phyloP scores from a whole-genome alignment of 2,888 invertebrate species.

The Drosophila affinis region DNA sequence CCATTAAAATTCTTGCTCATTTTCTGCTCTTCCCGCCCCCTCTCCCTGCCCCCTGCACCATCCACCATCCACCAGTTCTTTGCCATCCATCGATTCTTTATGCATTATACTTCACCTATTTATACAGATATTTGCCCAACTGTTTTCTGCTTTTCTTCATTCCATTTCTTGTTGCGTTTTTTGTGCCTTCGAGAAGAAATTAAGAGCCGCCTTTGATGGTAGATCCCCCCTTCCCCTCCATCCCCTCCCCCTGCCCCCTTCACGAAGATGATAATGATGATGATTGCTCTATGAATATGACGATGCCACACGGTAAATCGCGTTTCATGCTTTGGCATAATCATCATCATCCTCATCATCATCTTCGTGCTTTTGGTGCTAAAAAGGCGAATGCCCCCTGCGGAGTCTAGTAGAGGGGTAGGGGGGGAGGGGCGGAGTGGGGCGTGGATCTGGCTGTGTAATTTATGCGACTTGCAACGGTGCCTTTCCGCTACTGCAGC shows the following conservation, averaged over 20 bases:
- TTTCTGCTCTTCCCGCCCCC: neutral
- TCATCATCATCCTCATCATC: slow-evolving; percentile 44
- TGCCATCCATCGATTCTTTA: slow-evolving; percentile 23
- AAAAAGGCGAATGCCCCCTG: slow-evolving; percentile 77
- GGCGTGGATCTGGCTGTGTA: slow-evolving; percentile 36
- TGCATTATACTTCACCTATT: slow-evolving; percentile 56
- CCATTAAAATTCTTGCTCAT: neutral
- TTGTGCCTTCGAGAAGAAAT: slow-evolving; percentile 47
- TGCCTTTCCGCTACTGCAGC: slow-evolving; percentile 69
- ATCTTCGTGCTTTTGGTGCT: slow-evolving; percentile 60
- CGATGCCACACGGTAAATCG: slow-evolving; percentile 66
- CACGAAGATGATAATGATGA: slow-evolving; percentile 13
- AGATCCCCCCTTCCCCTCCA: slow-evolving; percentile 7
- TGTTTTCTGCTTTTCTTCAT: slow-evolving; percentile 3
- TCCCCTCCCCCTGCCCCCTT: no score
- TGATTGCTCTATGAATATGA: slow-evolving; percentile 20
- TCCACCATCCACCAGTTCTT: neutral
- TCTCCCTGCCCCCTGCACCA: no score
- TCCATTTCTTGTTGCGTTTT: neutral
- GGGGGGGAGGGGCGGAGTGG: neutral
- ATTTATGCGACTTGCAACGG: slow-evolving; percentile 79
- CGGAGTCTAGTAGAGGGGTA: slow-evolving; percentile 26
- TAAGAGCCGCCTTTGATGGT: slow-evolving; percentile 46
- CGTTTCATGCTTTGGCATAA: slow-evolving; percentile 68
- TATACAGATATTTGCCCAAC: slow-evolving; percentile 14